phyloP scores from a whole-genome alignment of 2,113 vertebrate genomes.

The Macaca nemestrina region DNA sequence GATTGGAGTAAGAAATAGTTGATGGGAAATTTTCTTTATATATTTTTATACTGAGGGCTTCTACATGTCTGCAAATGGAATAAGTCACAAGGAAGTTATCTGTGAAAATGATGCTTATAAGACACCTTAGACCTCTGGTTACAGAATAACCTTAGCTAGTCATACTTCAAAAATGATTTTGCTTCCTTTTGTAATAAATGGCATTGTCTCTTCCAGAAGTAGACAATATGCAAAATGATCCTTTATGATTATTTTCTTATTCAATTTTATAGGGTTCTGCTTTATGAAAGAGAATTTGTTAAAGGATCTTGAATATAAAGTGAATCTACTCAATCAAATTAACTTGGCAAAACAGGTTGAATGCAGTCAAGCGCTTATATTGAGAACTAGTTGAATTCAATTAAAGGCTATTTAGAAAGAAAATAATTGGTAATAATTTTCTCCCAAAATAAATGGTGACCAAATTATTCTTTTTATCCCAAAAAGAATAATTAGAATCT shows the following conservation, averaged over 20 bases:
- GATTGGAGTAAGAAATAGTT: neutral
- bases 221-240: neutral
- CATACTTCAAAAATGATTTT: neutral
- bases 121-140: neutral
- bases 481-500: neutral
- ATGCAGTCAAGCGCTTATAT: neutral
- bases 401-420: neutral
- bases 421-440: neutral
- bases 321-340: neutral
- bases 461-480: neutral
- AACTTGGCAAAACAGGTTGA: slow-evolving; percentile 5
- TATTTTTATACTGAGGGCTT: neutral
- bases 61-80: neutral
- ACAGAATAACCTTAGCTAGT: neutral
- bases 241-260: neutral
- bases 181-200: neutral
- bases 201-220: neutral
- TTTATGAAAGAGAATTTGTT: neutral
- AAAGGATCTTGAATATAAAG: neutral
- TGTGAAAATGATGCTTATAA: neutral
- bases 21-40: neutral
- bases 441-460: neutral
- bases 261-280: neutral
- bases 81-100: neutral
- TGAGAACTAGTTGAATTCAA: slow-evolving; percentile 25